A percentile compares a stretch with the other conserved stretches of the same genome.
phyloP scores from a whole-genome alignment of 2,113 vertebrate genomes.

The Salvelinus sp. region DNA sequence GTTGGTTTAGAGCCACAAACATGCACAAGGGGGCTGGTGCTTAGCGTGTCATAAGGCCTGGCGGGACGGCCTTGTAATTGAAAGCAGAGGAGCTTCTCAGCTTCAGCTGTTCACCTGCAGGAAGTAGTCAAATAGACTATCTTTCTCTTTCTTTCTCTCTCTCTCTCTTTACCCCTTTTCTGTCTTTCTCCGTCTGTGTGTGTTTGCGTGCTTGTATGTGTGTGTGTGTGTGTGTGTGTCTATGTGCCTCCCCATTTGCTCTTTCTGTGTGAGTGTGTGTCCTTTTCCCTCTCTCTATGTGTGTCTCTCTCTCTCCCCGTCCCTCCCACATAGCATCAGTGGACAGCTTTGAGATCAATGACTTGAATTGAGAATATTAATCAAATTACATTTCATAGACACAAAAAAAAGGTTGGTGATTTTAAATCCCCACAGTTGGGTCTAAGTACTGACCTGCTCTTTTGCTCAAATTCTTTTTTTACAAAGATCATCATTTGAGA shows the following conservation, averaged over 20 bases:
- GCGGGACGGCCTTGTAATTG: constrained; percentile 74
- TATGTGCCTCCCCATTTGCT: constrained; percentile 59
- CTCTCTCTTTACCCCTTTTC: constrained; percentile 1
- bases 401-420: no score
- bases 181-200: no score
- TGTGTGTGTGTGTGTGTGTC: background rate
- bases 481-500: no score
- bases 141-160: constrained; percentile 49
- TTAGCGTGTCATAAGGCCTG: constrained; percentile 69
- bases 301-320: background rate
- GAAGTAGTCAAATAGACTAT: constrained; percentile 68
- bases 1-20: constrained; percentile 47
- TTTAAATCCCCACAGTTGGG: no score
- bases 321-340: no score
- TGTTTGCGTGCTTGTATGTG: no score
- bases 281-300: constrained; percentile 2
- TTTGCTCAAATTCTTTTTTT: no score
- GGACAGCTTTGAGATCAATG: no score
- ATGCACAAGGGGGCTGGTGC: constrained; percentile 52
- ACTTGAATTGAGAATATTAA: no score
- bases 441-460: no score
- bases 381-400: no score
- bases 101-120: constrained; percentile 65
- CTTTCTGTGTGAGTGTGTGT: constrained; percentile 14
- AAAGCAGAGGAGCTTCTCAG: constrained; percentile 64